Base-by-base conservation (phyloP, 2,797 vertebrate genomes). In the Sebastes trivittatus region DNA sequence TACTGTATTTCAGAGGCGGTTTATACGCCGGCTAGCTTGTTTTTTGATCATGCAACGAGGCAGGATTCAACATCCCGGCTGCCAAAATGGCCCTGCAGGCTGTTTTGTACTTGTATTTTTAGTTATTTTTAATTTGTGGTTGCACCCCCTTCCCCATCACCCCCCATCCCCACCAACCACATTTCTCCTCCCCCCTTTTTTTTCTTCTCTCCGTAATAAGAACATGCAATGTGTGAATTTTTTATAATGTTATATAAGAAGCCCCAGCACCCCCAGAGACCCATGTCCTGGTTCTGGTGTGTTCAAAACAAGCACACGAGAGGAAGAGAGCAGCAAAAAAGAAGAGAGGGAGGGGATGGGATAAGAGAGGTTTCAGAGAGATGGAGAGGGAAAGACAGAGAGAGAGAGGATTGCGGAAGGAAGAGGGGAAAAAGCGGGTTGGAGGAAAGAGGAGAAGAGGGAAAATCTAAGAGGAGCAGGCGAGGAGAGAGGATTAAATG, bases 211-310 rank as follows among this genome's bases (percentile, higher is more conserved):
- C 86, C 64, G 84, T 91, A 93, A 93, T 92, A 94, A 93, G 92
- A 93, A 93, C 94, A 94, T 92, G 93, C 92, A 90, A 94, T 92
- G 85, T 92, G 93, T 95, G 91, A 93, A 96, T 96, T 95, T 95
- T 96, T 96, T 90, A 95, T 95, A 81, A 88, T 84, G 93, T 96
- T 96, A 95, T 93, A 94, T 96, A 96, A 96, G 92, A 93, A 86
- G 88, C 85, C 83, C 76, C 38, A 34, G 80, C 91, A 91, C 93
- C 95, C 94, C 94, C 60, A 89, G 95, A 96, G 95, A 95, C 93
- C 93, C 78, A 63, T 93, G 93, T 93, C 95, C 95, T 95, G 89
- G 78, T 95, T 95, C 92, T 92, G 90, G 86, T 90, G 85, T 84
- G 87, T 95, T 93, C 90, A 95, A 95, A 94, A 95, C 92, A 94